These are phyloP conservation scores for Onchidella celtica DNA, from an alignment of 2,888 invertebrate species.

Conservation along the genomic window DNA sequence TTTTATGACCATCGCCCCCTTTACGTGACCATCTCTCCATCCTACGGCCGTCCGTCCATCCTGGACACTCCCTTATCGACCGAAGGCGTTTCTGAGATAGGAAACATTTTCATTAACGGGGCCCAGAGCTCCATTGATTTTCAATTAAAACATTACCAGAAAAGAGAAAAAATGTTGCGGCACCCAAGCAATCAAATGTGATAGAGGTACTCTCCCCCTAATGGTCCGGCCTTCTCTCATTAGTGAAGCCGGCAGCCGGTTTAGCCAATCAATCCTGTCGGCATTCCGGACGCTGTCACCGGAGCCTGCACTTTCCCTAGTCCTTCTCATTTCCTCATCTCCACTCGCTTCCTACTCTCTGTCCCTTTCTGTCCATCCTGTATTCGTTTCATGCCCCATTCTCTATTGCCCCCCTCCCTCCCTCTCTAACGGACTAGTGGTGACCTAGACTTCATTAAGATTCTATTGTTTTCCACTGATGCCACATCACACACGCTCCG, in stretches of 20 bases:
- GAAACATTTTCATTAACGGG: constrained; percentile 38
- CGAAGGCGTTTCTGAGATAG: neutral
- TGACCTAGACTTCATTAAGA: neutral
- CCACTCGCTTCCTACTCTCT: neutral
- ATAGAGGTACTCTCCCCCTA: constrained; percentile 26
- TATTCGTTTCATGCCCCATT: neutral
- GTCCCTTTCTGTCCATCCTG: neutral
- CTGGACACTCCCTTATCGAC: constrained; percentile 3
- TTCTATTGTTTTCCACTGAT: neutral
- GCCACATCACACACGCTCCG: no score
- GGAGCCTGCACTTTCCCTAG: constrained; percentile 18
- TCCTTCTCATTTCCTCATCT: neutral
- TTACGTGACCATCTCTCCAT: no score
- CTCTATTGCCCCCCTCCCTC: neutral
- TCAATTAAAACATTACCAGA: constrained; percentile 43
- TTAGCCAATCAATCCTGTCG: constrained; percentile 21
- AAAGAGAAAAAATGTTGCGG: constrained; percentile 25
- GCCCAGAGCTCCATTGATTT: constrained; percentile 23
- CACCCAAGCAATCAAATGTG: constrained; percentile 29
- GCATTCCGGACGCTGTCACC: constrained; percentile 12
- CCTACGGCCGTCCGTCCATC: neutral
- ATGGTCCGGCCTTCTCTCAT: constrained; percentile 23
- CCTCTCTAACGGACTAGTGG: no score
- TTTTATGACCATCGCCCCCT: no score
- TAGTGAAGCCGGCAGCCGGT: neutral